Evolutionary conservation across 1,140 invertebrate species (phyloP).

Genomic region (Drosophila orena): DNA sequence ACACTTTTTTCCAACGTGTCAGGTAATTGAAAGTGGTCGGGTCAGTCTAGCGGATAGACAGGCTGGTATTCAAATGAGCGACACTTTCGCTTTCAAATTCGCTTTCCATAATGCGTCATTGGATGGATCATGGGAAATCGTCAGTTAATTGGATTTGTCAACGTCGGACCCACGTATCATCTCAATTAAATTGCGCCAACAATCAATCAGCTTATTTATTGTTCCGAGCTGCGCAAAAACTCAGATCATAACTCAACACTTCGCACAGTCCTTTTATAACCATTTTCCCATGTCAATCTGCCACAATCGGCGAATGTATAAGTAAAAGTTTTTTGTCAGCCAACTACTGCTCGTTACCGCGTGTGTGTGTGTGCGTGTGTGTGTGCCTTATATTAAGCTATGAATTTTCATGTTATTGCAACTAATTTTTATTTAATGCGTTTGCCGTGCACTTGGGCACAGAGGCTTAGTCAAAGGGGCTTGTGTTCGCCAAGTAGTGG

Average conservation of each 20-base stretch:
- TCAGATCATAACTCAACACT: slow-evolving; percentile 55
- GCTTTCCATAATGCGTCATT: slow-evolving; percentile 1
- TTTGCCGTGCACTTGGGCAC: slow-evolving; percentile 15
- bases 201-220: slow-evolving; percentile 69
- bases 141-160: slow-evolving; percentile 39
- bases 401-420: slow-evolving; percentile 82
- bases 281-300: slow-evolving; percentile 79
- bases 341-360: slow-evolving; percentile 26
- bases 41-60: slow-evolving; percentile 44
- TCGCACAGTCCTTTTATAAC: slow-evolving; percentile 73
- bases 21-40: slow-evolving; percentile 68
- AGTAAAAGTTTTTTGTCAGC: slow-evolving; percentile 56
- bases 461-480: slow-evolving; percentile 8
- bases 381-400: slow-evolving; percentile 68
- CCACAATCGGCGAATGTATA: slow-evolving; percentile 52
- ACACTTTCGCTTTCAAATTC: slow-evolving; percentile 74
- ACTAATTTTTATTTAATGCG: slow-evolving; percentile 73
- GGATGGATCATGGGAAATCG: slow-evolving; percentile 39
- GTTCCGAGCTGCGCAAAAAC: slow-evolving; percentile 24
- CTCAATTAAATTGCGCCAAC: slow-evolving; percentile 39
- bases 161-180: slow-evolving; percentile 25
- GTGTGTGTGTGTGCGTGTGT: slow-evolving; percentile 10
- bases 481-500: background rate
- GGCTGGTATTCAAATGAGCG: slow-evolving; percentile 41
- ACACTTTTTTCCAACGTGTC: slow-evolving; percentile 23